Conservation (phyloP, 2,888 invertebrate genomes). For the Tridacna gigas region DNA sequence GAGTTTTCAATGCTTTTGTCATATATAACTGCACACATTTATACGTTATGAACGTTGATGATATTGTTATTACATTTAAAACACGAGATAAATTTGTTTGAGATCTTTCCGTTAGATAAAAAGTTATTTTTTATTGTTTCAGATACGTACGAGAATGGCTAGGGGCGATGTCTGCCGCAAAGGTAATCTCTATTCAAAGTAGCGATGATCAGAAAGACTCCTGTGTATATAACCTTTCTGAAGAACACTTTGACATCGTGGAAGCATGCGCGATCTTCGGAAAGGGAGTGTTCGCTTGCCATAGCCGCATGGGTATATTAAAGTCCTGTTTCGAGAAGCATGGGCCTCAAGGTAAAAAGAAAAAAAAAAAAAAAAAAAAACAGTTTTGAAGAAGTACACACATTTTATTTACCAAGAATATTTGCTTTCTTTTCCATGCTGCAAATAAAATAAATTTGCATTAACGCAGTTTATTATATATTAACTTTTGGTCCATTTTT, state of each 20-base stretch:
- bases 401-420: too few species aligned
- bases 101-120: too few species aligned
- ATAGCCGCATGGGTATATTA: not conserved
- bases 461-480: too few species aligned
- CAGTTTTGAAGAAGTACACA: not conserved
- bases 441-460: not conserved
- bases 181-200: not conserved
- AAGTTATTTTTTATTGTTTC: not conserved
- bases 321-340: not conserved
- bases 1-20: too few species aligned
- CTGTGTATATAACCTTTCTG: not conserved
- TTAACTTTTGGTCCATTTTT: too few species aligned
- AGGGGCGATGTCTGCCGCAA: not conserved
- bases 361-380: too few species aligned
- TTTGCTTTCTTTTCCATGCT: too few species aligned
- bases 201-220: not conserved
- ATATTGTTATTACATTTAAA: too few species aligned
- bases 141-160: not conserved
- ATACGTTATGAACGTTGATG: too few species aligned
- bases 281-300: not conserved
- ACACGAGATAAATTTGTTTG: too few species aligned
- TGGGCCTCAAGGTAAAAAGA: not conserved
- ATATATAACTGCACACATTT: too few species aligned
- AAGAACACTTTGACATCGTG: not conserved
- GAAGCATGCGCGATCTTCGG: not conserved